A percentile compares a stretch with the other conserved stretches of the same genome.
These are phyloP conservation scores for Cryptosula pallasiana DNA, from an alignment of 2,888 invertebrate genomes.

Conservation along the genomic window DNA sequence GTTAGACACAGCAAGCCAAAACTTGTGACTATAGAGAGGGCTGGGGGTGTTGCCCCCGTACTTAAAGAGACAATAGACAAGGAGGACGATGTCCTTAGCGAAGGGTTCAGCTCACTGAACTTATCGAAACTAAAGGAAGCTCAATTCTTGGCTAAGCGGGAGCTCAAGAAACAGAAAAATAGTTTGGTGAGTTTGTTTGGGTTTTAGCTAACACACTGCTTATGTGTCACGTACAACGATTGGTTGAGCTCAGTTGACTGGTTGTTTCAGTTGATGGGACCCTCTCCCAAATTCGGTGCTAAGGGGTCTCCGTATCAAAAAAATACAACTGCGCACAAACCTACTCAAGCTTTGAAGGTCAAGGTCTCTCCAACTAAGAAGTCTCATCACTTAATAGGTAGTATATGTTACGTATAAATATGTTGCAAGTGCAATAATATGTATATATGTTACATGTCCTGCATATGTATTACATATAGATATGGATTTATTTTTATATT, in stretches of 20 bases:
- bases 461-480: too few relatives aligned
- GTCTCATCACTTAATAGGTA: not conserved
- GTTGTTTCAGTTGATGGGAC: too few relatives aligned
- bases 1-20: not conserved
- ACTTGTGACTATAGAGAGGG: not conserved
- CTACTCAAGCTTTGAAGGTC: too few relatives aligned
- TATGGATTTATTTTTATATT: too few relatives aligned
- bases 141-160: conserved; percentile 1
- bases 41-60: not conserved
- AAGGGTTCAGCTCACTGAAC: not conserved
- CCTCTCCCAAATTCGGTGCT: too few relatives aligned
- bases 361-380: conserved; percentile 7
- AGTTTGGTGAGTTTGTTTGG: not conserved
- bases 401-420: not conserved
- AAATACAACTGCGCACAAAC: too few relatives aligned
- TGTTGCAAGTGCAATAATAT: too few relatives aligned
- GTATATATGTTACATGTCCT: too few relatives aligned
- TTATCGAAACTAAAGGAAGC: not conserved
- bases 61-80: not conserved
- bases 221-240: too few relatives aligned
- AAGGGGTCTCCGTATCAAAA: too few relatives aligned
- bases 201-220: too few relatives aligned
- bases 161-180: not conserved
- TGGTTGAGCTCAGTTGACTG: too few relatives aligned
- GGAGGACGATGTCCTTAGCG: not conserved